Evolutionary conservation across 2,797 vertebrate species (phyloP), one percentile per base, ranked within the genome.

Genomic region (Ptychadena robeensis): DNA sequence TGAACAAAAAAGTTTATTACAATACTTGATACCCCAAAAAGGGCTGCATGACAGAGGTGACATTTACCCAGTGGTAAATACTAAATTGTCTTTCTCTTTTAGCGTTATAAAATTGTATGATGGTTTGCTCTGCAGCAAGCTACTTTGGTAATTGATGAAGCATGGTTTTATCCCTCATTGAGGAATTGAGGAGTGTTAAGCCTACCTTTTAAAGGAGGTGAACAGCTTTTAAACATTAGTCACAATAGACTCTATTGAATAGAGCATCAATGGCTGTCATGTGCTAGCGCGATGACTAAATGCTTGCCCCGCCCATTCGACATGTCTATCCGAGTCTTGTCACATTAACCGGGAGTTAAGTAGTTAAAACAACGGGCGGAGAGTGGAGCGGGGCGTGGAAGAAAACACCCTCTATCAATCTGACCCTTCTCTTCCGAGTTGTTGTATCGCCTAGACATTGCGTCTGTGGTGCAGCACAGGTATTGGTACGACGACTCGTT

Each of bases 401-500:
- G 22, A 53, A 18, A 65, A 65, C 34, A 31, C 25, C 61, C 27
- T 48, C 57, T 27, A 27, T 61, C 61, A 66, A 10, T 66, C 74
- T 77, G 63, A 66, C 63, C 61, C 28, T 22, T 44, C 34, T 40
- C 74, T 66, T 77, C 74, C 28, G 28, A 77, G 74, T 67, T 27
- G 15, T 18, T 18, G 11, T 27, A 1, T 8, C n/a, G 57, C n/a
- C 9, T 11, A 9, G 32, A n/a, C 28, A 10, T 35, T 5, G 3
- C 27, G 61, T 27, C 28, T 27, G 2, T 2, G 27, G 9, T 40
- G 35, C 14, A 14, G 35, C 9, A 32, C 61, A 65, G 59, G 61
- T 66, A 61, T 66, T 6, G 9, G 32, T n/a, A 40, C 14, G 34
- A n/a, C 9, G 30, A 34, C 9, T 0, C 2, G 40, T 30, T 15